phyloP scores from a whole-genome alignment of 2,797 vertebrate genomes.

The Erethizon dorsatum region DNA sequence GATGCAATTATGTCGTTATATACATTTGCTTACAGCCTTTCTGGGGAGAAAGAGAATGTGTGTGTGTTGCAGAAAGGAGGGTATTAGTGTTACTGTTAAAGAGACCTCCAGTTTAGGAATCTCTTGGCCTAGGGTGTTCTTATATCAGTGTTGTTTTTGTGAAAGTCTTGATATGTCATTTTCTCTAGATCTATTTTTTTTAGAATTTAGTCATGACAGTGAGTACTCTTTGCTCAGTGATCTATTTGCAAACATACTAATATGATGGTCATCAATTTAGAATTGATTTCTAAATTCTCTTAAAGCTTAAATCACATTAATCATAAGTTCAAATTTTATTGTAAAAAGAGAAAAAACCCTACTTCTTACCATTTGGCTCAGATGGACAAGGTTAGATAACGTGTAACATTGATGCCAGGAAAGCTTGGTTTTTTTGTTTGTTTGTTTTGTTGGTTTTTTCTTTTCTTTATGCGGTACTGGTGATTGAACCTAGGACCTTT shows the following conservation, averaged over 20 bases:
- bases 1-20: background rate
- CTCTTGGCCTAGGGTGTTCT: background rate
- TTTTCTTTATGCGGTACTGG: background rate
- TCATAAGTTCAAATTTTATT: conserved; percentile 30
- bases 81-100: background rate
- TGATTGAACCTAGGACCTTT: background rate
- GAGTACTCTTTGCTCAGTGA: background rate
- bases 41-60: too few relatives aligned
- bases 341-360: background rate
- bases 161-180: background rate
- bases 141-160: background rate
- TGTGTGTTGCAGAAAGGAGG: background rate
- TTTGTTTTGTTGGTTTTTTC: background rate
- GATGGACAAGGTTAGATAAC: background rate
- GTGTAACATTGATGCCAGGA: background rate
- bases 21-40: background rate
- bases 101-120: background rate
- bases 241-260: conserved; percentile 36
- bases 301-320: conserved; percentile 12
- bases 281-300: conserved; percentile 33
- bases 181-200: background rate
- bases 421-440: background rate
- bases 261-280: background rate
- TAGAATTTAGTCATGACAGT: conserved; percentile 20
- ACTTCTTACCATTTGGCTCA: background rate